Percentiles rank a stretch among this genome's conserved stretches.
Evolutionary conservation across 2,113 vertebrate genomes (phyloP).

Genomic region (Macquaria australasica): DNA sequence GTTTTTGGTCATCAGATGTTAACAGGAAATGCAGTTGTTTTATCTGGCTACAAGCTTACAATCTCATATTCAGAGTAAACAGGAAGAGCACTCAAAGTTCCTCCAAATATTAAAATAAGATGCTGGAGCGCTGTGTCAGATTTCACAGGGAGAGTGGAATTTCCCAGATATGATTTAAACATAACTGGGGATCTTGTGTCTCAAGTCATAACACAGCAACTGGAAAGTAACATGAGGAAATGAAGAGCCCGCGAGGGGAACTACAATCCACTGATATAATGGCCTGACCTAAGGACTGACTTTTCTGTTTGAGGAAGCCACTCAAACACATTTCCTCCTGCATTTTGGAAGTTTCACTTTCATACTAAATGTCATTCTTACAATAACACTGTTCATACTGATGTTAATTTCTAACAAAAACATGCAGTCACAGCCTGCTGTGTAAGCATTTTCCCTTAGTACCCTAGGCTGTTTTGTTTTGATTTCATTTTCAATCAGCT

Average conservation of each 20-base stretch:
- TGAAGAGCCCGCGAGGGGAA: fast-evolving
- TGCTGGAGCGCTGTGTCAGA: too few species aligned
- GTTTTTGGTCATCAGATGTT: not conserved
- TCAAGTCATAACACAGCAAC: not conserved
- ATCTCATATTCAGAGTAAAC: not conserved
- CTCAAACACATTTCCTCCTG: not conserved
- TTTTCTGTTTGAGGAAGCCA: not conserved
- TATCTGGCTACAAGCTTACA: not conserved
- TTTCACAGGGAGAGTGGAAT: not conserved
- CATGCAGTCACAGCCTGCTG: not conserved
- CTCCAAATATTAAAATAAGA: not conserved
- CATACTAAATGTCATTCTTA: not conserved
- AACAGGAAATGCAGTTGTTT: not conserved
- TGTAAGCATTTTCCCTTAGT: not conserved
- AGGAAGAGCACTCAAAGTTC: not conserved
- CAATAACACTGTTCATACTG: not conserved
- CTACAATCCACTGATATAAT: not conserved
- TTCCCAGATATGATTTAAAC: not conserved
- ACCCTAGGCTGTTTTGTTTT: not conserved
- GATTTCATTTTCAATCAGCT: not conserved
- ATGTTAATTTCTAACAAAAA: not conserved
- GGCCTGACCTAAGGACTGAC: not conserved
- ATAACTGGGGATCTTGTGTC: not conserved
- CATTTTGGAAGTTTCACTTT: not conserved
- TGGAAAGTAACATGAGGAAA: not conserved